Percentiles rank a stretch among this genome's conserved stretches.
These are phyloP conservation scores for Goniozus legneri DNA, from an alignment of 1,140 invertebrate species.

Conservation along the genomic window DNA sequence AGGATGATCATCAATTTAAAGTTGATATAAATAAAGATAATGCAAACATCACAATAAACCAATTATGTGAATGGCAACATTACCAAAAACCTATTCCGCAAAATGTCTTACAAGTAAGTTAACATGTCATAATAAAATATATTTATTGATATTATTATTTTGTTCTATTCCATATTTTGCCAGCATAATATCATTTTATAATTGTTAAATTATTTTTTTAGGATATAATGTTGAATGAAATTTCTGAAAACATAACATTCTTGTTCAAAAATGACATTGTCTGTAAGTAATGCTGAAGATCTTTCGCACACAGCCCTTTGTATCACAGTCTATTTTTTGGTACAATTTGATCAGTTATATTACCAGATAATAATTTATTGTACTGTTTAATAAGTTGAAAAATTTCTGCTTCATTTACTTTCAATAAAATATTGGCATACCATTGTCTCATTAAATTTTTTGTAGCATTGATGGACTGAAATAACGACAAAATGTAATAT, in stretches of 20 bases:
- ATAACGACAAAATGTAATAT: conserved; percentile 10
- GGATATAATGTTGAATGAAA: conserved; percentile 36
- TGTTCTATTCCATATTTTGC: no score
- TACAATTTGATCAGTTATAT: not conserved
- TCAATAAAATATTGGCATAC: conserved; percentile 28
- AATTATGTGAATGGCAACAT: conserved; percentile 41
- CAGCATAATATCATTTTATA: not conserved
- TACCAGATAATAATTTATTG: not conserved
- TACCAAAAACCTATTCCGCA: conserved; percentile 33
- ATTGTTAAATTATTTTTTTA: conserved; percentile 18
- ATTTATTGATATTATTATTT: no score
- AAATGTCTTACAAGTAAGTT: conserved; percentile 35
- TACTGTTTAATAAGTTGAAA: conserved; percentile 18
- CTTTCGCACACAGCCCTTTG: not conserved
- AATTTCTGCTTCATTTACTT: conserved; percentile 32
- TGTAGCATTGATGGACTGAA: conserved; percentile 37
- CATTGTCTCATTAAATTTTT: conserved; percentile 32
- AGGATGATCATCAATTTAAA: no score
- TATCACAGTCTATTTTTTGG: not conserved
- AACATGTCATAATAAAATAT: no score
- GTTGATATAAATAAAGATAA: conserved; percentile 4
- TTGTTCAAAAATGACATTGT: conserved; percentile 45
- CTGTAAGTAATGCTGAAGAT: no score
- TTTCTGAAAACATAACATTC: conserved; percentile 35
- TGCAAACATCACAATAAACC: conserved; percentile 41